Percentiles rank a stretch among this genome's conserved stretches.
Evolutionary conservation across 2,113 vertebrate species (phyloP).

Genomic region (Aphyosemion australe): DNA sequence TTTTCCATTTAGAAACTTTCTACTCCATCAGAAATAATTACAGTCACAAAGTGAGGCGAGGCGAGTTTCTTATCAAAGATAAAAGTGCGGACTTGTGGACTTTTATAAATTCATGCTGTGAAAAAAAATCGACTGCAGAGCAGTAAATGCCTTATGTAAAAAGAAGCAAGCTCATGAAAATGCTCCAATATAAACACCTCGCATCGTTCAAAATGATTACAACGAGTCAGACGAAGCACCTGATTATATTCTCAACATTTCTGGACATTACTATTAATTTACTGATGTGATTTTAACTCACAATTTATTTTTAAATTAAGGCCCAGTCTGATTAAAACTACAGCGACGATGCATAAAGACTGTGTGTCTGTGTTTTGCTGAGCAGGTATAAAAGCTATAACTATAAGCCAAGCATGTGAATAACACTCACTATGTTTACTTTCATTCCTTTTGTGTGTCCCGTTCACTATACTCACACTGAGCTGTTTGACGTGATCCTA

Average conservation of each 20-base stretch:
- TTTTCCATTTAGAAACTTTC: background rate
- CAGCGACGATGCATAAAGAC: too few relatives aligned
- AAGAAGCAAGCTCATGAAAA: constrained; percentile 30
- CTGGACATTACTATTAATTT: constrained; percentile 1
- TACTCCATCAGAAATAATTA: background rate
- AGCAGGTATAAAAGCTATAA: constrained; percentile 33
- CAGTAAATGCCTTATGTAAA: constrained; percentile 15
- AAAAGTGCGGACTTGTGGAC: background rate
- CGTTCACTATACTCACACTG: constrained; percentile 11
- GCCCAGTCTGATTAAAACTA: background rate
- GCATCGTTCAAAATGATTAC: background rate
- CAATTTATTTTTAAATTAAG: constrained; percentile 24
- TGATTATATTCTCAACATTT: constrained; percentile 7
- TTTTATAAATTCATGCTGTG: constrained; percentile 24
- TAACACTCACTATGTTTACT: constrained; percentile 23
- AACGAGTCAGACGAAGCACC: constrained; percentile 4
- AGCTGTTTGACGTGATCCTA: constrained; percentile 10
- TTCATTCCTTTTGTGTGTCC: constrained; percentile 13
- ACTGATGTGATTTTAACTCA: constrained; percentile 10
- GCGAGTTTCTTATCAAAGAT: background rate
- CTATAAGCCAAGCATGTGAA: constrained; percentile 13
- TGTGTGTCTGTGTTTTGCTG: background rate
- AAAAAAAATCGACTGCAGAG: background rate
- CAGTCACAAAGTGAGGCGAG: background rate
- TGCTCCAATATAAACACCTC: constrained; percentile 11